Conservation (phyloP, 2,113 vertebrate genomes). For the Podarcis muralis region DNA sequence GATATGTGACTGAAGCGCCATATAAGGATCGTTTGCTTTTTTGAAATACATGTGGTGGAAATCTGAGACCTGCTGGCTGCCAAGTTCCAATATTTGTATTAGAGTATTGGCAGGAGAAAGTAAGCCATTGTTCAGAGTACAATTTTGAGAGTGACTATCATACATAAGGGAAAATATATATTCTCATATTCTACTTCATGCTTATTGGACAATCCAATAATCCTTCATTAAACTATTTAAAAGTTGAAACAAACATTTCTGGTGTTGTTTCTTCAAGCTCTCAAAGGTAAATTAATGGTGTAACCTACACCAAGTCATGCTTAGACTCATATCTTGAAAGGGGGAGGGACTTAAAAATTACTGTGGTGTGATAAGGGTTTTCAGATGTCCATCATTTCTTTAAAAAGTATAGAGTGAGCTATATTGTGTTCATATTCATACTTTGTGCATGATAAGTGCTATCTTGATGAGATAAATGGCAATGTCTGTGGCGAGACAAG, state of each 20-base stretch:
- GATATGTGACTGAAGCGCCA: conserved; percentile 85
- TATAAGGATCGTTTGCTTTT: conserved; percentile 89
- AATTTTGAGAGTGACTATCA: conserved; percentile 74
- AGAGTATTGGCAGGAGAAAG: conserved; percentile 85
- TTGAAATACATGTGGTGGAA: conserved; percentile 97
- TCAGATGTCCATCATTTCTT: neutral
- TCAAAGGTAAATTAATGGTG: conserved; percentile 49
- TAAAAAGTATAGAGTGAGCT: accelerated
- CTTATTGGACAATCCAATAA: conserved; percentile 68
- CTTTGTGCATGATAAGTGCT: neutral
- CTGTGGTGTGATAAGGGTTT: neutral
- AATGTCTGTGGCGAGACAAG: neutral
- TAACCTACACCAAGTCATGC: conserved; percentile 32
- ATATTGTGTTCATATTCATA: neutral
- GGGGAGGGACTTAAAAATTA: neutral
- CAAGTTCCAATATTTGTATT: conserved; percentile 89
- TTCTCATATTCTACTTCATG: conserved; percentile 66
- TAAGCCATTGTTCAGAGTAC: conserved; percentile 86
- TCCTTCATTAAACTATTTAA: conserved; percentile 64
- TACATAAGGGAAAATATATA: conserved; percentile 69
- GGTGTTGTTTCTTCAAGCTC: conserved; percentile 55
- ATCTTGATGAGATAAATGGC: neutral
- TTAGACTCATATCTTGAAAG: conserved; percentile 21
- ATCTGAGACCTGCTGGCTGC: conserved; percentile 86
- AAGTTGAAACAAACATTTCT: conserved; percentile 52